Percentiles rank a stretch among this genome's conserved stretches.
Conservation (phyloP, 2,797 vertebrate genomes). For the Crocodylus rhombifer region DNA sequence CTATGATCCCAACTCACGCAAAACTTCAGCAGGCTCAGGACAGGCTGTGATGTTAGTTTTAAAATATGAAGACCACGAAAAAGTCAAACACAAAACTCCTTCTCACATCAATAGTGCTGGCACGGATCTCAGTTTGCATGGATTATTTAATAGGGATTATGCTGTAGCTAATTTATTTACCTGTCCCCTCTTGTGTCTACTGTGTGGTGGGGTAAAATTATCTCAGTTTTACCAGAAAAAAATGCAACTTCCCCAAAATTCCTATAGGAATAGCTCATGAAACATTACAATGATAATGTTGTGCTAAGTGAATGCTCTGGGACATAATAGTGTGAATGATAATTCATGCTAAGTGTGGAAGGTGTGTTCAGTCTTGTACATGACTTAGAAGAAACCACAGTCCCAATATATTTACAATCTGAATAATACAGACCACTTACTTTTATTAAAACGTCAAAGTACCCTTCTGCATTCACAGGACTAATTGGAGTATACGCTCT, state of each 20-base stretch:
- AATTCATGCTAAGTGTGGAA: not conserved
- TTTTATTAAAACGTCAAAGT: constrained; percentile 87
- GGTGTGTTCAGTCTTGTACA: not conserved
- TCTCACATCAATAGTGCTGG: too few relatives aligned
- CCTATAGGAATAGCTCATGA: not conserved
- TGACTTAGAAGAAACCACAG: not conserved
- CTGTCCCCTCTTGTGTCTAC: not conserved
- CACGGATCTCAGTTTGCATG: not conserved
- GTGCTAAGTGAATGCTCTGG: too few relatives aligned
- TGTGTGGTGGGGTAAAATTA: not conserved
- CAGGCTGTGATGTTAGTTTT: not conserved
- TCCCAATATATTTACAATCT: not conserved
- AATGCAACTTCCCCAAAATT: constrained; percentile 24
- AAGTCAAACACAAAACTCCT: not conserved
- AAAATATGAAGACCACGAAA: not conserved
- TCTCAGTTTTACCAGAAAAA: constrained; percentile 25
- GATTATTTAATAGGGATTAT: not conserved
- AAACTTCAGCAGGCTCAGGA: not conserved
- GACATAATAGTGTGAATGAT: too few relatives aligned
- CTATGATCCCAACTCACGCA: not conserved
- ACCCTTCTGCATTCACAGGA: constrained; percentile 76
- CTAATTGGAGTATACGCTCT: constrained; percentile 85
- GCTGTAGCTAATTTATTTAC: not conserved
- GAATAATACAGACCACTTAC: constrained; percentile 73
- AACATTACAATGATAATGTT: not conserved